A percentile compares a stretch with the other conserved stretches of the same genome.
Conservation (phyloP, 2,113 vertebrate species). For the Heteronetta atricapilla region DNA sequence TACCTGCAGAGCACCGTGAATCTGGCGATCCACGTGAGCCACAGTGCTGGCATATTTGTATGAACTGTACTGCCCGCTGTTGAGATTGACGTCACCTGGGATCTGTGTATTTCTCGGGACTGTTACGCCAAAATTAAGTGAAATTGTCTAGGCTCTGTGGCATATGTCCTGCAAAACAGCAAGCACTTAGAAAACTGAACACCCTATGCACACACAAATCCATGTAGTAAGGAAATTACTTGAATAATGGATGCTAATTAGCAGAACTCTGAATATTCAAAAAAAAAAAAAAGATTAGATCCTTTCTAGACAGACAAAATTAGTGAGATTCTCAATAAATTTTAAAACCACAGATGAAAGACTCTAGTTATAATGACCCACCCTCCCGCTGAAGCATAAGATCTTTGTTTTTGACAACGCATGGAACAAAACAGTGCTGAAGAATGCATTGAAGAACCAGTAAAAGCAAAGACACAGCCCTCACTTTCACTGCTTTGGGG, state of each 20-base stretch:
- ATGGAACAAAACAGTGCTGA: not conserved
- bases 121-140: not conserved
- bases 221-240: not conserved
- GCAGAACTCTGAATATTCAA: not conserved
- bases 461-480: not conserved
- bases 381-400: slow-evolving; percentile 42
- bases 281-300: not conserved
- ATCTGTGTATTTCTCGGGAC: not conserved
- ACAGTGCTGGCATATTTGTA: not conserved
- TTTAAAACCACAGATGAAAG: slow-evolving; percentile 17
- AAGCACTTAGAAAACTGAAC: not conserved
- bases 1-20: not conserved
- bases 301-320: slow-evolving; percentile 23
- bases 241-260: not conserved
- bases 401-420: slow-evolving; percentile 67
- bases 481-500: not conserved
- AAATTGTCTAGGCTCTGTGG: not conserved
- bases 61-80: accelerated
- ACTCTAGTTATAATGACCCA: slow-evolving; percentile 32
- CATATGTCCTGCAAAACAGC: not conserved
- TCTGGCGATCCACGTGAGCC: not conserved
- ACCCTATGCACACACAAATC: not conserved
- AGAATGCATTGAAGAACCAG: not conserved
- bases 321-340: not conserved
- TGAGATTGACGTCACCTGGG: not conserved